Conservation (phyloP, 1,140 invertebrate genomes). For the Coptotermes formosanus region DNA sequence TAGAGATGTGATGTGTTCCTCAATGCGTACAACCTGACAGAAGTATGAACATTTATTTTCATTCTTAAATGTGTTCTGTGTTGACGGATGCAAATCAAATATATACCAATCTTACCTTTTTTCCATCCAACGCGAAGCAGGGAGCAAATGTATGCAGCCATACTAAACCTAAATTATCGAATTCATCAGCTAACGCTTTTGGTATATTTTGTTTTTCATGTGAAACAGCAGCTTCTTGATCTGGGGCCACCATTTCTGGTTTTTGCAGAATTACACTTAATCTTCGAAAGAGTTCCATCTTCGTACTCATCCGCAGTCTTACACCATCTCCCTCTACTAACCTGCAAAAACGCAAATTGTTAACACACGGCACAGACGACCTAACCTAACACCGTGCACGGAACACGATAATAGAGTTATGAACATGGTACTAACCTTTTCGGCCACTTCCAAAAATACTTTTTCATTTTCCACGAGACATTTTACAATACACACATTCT, state of each 20-base stretch:
- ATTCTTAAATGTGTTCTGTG: too few relatives aligned
- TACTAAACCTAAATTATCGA: neutral
- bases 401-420: neutral
- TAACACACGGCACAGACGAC: neutral
- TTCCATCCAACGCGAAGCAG: constrained; percentile 9
- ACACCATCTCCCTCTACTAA: neutral
- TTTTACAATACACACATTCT: neutral
- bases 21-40: too few relatives aligned
- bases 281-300: neutral
- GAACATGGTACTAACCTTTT: neutral
- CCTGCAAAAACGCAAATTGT: neutral
- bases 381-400: too few relatives aligned
- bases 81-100: neutral
- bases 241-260: neutral
- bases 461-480: neutral
- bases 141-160: constrained; percentile 18
- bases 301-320: neutral
- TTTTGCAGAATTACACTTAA: neutral
- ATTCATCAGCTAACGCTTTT: neutral
- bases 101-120: neutral
- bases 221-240: neutral
- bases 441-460: neutral
- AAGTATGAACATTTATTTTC: too few relatives aligned
- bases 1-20: too few relatives aligned
- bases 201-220: neutral